Percentiles rank a stretch among this genome's conserved stretches.
These are phyloP conservation scores for Brachionus sp. DNA, from an alignment of 1,140 invertebrate genomes.

Conservation along the genomic window DNA sequence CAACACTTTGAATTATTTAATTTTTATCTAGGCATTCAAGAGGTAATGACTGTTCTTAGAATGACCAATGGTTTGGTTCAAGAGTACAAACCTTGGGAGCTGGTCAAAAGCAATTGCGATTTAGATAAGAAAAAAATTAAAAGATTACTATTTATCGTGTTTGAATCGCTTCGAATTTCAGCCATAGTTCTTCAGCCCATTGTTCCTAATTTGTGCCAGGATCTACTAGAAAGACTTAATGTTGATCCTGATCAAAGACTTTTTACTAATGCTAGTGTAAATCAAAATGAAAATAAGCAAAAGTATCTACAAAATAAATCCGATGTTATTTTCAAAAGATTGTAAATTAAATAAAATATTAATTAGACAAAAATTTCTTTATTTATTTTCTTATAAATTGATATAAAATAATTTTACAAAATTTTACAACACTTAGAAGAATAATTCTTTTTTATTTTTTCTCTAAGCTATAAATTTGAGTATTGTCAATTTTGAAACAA, in stretches of 20 bases:
- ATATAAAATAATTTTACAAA: background rate
- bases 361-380: background rate
- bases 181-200: constrained; percentile 30
- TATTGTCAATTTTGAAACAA: too few relatives aligned
- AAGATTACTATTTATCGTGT: constrained; percentile 22
- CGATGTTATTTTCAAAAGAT: background rate
- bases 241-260: background rate
- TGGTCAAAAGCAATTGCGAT: constrained; percentile 7
- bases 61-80: constrained; percentile 1
- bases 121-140: background rate
- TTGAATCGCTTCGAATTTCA: background rate
- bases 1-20: constrained; percentile 12
- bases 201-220: constrained; percentile 2
- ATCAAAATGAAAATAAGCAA: background rate
- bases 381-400: background rate
- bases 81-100: constrained; percentile 35
- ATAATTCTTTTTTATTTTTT: too few relatives aligned
- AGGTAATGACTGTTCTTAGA: background rate
- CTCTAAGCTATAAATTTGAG: too few relatives aligned
- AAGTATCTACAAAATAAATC: background rate
- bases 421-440: background rate
- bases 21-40: constrained; percentile 39
- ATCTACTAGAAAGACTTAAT: constrained; percentile 13
- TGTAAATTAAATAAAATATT: background rate
- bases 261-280: background rate